Conservation (phyloP, 2,797 vertebrate genomes). For the Halcyon chelicuti region DNA sequence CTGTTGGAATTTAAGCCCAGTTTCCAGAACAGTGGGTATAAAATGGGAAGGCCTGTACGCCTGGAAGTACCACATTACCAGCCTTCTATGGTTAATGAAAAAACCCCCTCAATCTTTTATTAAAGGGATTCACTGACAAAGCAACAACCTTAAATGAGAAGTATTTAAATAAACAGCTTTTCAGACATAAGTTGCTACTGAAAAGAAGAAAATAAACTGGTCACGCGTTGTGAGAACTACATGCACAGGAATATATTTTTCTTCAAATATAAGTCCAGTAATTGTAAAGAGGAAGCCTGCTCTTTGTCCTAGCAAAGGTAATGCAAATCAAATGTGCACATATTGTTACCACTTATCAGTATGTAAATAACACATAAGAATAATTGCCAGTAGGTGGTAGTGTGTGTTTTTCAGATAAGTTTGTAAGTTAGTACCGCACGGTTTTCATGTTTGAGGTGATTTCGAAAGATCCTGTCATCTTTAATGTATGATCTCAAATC, state of each 20-base stretch:
- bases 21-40: neutral
- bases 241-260: neutral
- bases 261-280: neutral
- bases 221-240: neutral
- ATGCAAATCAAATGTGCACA: neutral
- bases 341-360: neutral
- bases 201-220: neutral
- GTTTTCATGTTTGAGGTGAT: constrained; percentile 41
- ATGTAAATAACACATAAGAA: constrained; percentile 57
- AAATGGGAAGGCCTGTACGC: neutral
- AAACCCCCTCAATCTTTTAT: neutral
- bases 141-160: neutral
- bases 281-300: neutral
- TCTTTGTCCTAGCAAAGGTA: neutral
- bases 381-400: constrained; percentile 72
- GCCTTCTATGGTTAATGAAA: neutral
- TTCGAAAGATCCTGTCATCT: constrained; percentile 48
- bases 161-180: neutral
- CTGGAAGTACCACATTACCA: neutral
- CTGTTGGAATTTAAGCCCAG: neutral
- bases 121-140: neutral
- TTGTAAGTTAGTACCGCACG: constrained; percentile 6
- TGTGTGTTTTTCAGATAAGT: constrained; percentile 55
- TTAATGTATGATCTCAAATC: constrained; percentile 47
- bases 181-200: neutral